These are phyloP conservation scores for Lates calcarifer DNA, from an alignment of 2,113 vertebrate species.

Conservation along the genomic window DNA sequence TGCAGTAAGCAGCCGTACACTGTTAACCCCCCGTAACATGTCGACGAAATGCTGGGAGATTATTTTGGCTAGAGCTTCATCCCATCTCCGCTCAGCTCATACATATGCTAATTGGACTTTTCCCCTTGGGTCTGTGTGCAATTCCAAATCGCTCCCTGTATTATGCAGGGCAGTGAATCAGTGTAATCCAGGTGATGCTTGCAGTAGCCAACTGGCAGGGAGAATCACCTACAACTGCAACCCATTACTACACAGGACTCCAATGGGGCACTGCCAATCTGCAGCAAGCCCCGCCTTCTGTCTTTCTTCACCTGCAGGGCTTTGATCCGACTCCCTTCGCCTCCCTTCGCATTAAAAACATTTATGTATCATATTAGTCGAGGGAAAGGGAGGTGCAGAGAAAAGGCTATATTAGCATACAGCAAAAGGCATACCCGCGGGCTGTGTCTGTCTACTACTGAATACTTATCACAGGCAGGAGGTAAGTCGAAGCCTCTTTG, in stretches of 20 bases:
- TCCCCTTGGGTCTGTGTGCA: conserved; percentile 66
- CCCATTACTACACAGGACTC: conserved; percentile 48
- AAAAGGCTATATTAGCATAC: conserved; percentile 80
- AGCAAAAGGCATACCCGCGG: conserved; percentile 76
- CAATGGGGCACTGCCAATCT: conserved; percentile 47
- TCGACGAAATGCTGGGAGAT: conserved; percentile 63
- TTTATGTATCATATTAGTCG: conserved; percentile 79
- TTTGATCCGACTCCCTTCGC: conserved; percentile 57
- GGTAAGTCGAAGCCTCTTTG: conserved; percentile 62
- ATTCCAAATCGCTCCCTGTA: conserved; percentile 68
- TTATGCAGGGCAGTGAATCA: conserved; percentile 70
- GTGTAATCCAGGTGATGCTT: conserved; percentile 75
- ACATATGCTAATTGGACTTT: conserved; percentile 81
- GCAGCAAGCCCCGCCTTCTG: conserved; percentile 46
- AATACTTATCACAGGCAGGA: conserved; percentile 81
- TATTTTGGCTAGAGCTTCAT: conserved; percentile 69
- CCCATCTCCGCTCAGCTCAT: conserved; percentile 75
- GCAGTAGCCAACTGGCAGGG: conserved; percentile 65
- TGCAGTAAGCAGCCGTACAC: conserved; percentile 37
- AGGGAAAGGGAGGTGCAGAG: conserved; percentile 57
- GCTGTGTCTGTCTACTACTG: conserved; percentile 79
- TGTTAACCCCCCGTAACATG: conserved; percentile 65
- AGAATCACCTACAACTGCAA: conserved; percentile 54
- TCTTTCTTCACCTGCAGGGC: conserved; percentile 45
- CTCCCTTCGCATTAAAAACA: conserved; percentile 73